These are phyloP conservation scores for Albula goreensis DNA, from an alignment of 2,113 vertebrate genomes.

Conservation along the genomic window DNA sequence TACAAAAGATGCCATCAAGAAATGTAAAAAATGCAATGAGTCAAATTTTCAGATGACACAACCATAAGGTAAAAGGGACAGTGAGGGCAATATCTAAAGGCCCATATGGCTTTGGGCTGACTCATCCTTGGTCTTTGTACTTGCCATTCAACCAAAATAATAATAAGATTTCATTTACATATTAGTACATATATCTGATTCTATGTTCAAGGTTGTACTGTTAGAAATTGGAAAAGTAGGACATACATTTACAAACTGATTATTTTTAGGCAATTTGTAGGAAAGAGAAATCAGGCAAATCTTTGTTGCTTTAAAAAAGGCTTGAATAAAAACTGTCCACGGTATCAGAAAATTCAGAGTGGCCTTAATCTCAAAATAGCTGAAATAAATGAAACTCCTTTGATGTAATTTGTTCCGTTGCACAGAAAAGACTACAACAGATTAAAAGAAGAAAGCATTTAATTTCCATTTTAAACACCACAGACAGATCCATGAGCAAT, in stretches of 20 bases:
- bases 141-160: too few relatives aligned
- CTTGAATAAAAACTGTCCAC: not conserved
- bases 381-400: not conserved
- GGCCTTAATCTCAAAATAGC: not conserved
- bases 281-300: not conserved
- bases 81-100: too few relatives aligned
- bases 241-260: not conserved
- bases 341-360: not conserved
- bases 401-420: not conserved
- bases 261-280: too few relatives aligned
- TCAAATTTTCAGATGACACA: too few relatives aligned
- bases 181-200: too few relatives aligned
- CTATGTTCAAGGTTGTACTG: not conserved
- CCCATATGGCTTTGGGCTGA: too few relatives aligned
- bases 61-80: too few relatives aligned
- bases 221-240: conserved; percentile 3
- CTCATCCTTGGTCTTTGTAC: too few relatives aligned
- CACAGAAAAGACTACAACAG: not conserved
- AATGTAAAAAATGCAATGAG: not conserved
- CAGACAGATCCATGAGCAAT: not conserved
- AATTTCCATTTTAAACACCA: not conserved
- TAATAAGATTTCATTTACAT: too few relatives aligned
- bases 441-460: not conserved
- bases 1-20: not conserved
- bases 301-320: not conserved